A percentile compares a stretch with the other conserved stretches of the same genome.
phyloP scores from a whole-genome alignment of 2,888 invertebrate species.

The Ecliptopera silaceata region DNA sequence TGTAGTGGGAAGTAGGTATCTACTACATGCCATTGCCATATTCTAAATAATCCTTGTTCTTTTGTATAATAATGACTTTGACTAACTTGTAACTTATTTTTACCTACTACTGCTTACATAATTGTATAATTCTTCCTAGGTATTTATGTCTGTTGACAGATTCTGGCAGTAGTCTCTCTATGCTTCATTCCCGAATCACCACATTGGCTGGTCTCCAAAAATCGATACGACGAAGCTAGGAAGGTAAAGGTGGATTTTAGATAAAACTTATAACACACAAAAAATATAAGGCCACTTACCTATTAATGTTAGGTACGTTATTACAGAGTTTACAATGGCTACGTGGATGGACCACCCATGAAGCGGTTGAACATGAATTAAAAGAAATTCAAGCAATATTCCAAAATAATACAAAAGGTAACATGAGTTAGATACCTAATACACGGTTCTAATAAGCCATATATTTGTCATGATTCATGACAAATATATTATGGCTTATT shows the following conservation, averaged over 20 bases:
- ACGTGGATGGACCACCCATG: constrained; percentile 88
- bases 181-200: constrained; percentile 92
- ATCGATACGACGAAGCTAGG: constrained; percentile 85
- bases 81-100: too few species aligned
- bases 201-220: constrained; percentile 89
- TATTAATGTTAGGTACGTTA: not conserved
- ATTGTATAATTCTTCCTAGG: too few species aligned
- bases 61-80: too few species aligned
- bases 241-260: constrained; percentile 56
- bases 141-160: constrained; percentile 44
- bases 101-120: too few species aligned
- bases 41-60: too few species aligned
- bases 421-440: too few species aligned
- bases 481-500: too few species aligned
- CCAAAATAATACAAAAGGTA: constrained; percentile 51
- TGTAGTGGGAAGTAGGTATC: too few species aligned
- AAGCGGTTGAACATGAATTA: constrained; percentile 84
- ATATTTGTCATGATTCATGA: too few species aligned
- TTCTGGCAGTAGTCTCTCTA: constrained; percentile 84
- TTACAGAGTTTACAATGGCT: constrained; percentile 87
- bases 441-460: too few species aligned
- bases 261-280: not conserved
- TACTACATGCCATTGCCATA: too few species aligned
- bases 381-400: constrained; percentile 73
- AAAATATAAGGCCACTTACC: too few species aligned